Evolutionary conservation across 2,888 invertebrate species (phyloP).

Genomic region (Oscheius myriophilus): DNA sequence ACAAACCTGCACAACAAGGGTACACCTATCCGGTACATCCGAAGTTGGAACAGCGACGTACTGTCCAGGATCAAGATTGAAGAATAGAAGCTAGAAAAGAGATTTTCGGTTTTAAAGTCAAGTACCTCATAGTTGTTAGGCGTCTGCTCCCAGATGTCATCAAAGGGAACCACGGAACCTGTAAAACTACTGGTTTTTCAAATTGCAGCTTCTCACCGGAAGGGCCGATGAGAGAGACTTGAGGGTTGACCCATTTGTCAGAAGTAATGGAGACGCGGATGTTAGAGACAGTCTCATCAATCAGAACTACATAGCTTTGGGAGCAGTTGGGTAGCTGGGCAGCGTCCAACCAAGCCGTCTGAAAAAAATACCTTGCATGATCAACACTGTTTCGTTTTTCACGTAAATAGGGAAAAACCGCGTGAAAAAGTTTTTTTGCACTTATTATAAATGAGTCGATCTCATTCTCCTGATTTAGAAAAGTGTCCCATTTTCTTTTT

Average conservation of each 20-base stretch:
- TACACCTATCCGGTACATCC: constrained; percentile 42
- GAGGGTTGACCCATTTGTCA: constrained; percentile 41
- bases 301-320: constrained; percentile 35
- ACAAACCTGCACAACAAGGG: constrained; percentile 32
- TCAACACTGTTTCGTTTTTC: background rate
- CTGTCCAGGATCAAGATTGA: constrained; percentile 35
- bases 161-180: background rate
- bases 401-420: too few relatives aligned
- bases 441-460: too few relatives aligned
- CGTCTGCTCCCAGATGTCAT: constrained; percentile 15
- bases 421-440: too few relatives aligned
- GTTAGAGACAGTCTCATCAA: constrained; percentile 53
- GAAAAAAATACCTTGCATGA: background rate
- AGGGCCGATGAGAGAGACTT: constrained; percentile 40
- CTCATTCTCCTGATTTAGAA: too few relatives aligned
- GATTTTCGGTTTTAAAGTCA: background rate
- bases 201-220: constrained; percentile 36
- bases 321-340: constrained; percentile 47
- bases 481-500: too few relatives aligned
- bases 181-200: background rate
- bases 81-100: constrained; percentile 21
- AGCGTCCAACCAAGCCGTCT: constrained; percentile 37
- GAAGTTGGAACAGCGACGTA: constrained; percentile 44
- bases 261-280: constrained; percentile 46
- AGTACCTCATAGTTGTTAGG: constrained; percentile 1